Conservation (phyloP, 2,888 invertebrate genomes). For the Gastracanthus pulcherrimus region DNA sequence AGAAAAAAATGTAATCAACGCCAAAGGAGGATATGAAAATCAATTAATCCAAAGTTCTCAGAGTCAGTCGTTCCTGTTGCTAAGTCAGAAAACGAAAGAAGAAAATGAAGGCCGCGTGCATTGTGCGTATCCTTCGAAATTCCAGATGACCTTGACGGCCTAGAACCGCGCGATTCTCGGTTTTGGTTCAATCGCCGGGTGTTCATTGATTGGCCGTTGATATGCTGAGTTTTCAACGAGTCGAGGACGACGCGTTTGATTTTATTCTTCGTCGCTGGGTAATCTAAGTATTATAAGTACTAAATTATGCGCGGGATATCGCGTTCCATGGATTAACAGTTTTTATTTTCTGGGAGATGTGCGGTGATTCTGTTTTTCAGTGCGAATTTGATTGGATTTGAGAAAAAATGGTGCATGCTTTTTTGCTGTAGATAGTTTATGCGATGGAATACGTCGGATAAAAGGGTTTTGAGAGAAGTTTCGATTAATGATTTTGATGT, state of each 20-base stretch:
- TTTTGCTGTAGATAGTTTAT: background rate
- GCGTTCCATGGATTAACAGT: no score
- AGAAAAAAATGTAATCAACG: no score
- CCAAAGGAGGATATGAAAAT: no score
- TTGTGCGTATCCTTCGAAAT: conserved; percentile 27
- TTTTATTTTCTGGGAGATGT: no score
- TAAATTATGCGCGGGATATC: background rate
- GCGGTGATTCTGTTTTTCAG: no score
- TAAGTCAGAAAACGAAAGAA: background rate
- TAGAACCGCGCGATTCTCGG: background rate
- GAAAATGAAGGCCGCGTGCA: background rate
- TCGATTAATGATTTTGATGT: no score
- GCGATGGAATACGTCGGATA: no score
- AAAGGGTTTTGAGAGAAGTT: no score
- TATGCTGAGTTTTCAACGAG: background rate
- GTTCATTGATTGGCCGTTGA: background rate
- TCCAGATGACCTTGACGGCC: conserved; percentile 31
- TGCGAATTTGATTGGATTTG: no score
- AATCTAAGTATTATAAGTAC: background rate
- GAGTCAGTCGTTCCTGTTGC: background rate
- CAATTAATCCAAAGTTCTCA: no score
- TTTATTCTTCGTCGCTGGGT: background rate
- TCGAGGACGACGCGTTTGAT: conserved; percentile 34
- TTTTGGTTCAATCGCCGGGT: background rate
- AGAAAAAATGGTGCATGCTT: no score